Percentiles rank a stretch among this genome's conserved stretches.
Evolutionary conservation across 2,113 vertebrate species (phyloP).

Genomic region (Actenoides lindsayi): DNA sequence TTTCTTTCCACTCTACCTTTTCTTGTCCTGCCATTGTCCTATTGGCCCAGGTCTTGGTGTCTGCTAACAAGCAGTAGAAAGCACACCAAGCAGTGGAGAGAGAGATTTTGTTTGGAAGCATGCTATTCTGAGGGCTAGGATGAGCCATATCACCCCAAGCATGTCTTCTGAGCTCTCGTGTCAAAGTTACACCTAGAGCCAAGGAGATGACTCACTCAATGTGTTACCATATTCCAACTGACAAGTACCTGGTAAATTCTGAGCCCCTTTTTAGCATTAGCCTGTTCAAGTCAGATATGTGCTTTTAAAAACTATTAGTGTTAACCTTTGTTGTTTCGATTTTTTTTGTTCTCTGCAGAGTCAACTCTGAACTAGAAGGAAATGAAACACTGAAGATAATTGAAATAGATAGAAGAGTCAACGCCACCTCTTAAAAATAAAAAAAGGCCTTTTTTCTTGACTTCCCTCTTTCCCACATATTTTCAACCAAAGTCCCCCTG

Average conservation of each 20-base stretch:
- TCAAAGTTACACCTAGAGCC: background rate
- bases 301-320: background rate
- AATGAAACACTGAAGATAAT: conserved; percentile 84
- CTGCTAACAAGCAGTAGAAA: background rate
- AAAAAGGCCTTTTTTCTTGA: background rate
- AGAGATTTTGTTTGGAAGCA: background rate
- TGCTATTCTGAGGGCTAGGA: background rate
- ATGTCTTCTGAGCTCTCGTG: background rate
- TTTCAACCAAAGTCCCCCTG: conserved; percentile 34
- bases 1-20: background rate
- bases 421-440: conserved; percentile 83
- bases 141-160: background rate
- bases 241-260: background rate
- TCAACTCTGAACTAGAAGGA: conserved; percentile 75
- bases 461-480: conserved; percentile 30
- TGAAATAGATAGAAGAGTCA: conserved; percentile 85
- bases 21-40: background rate
- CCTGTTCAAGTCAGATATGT: background rate
- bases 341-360: conserved; percentile 66
- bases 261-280: background rate
- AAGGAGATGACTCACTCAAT: background rate
- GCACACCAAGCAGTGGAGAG: background rate
- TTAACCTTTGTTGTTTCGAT: background rate
- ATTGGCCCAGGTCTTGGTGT: background rate
- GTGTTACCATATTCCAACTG: background rate